A percentile compares a stretch with the other conserved stretches of the same genome.
Conservation (phyloP, 2,888 invertebrate genomes). For the Oasisia sp. region DNA sequence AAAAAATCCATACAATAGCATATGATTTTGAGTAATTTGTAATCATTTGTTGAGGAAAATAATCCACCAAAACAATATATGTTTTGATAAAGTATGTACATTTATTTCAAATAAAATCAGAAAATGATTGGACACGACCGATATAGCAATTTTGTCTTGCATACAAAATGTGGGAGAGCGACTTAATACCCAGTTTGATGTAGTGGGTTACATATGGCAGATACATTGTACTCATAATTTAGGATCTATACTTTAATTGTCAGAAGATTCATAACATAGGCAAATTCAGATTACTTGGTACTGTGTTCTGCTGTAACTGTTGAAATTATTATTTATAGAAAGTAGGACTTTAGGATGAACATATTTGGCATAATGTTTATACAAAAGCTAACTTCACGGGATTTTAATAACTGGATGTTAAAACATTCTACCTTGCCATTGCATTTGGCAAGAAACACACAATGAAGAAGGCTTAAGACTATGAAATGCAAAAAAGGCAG, state of each 20-base stretch:
- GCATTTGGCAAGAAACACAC: neutral
- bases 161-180: too few species aligned
- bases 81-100: too few species aligned
- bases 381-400: neutral
- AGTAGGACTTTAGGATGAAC: neutral
- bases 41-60: too few species aligned
- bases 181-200: too few species aligned
- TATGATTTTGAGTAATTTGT: too few species aligned
- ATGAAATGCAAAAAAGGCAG: neutral
- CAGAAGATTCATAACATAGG: neutral
- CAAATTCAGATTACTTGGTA: neutral
- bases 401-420: neutral
- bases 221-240: neutral
- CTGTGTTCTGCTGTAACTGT: neutral
- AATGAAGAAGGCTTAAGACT: neutral
- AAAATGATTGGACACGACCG: too few species aligned
- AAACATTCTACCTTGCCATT: neutral
- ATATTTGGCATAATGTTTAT: neutral
- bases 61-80: too few species aligned
- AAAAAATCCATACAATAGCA: too few species aligned
- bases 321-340: neutral
- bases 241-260: neutral
- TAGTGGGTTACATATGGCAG: neutral
- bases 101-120: too few species aligned
- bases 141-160: too few species aligned